These are phyloP conservation scores for Caenorhabditis sp. DNA, from an alignment of 2,888 invertebrate genomes.

Conservation along the genomic window DNA sequence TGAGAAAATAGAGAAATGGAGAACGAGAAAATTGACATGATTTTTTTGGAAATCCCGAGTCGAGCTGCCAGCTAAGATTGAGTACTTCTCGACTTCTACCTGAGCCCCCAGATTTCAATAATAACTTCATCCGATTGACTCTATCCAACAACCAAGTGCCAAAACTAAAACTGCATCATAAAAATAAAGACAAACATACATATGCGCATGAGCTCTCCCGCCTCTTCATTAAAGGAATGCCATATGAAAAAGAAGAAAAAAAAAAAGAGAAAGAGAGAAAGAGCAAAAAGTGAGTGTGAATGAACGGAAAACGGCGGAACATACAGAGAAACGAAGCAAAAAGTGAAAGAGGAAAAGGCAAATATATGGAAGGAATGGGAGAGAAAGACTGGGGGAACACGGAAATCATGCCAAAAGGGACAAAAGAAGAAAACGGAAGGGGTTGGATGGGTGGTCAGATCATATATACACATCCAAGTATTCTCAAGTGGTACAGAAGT, in stretches of 20 bases:
- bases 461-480: background rate
- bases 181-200: conserved; percentile 20
- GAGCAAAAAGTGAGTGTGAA: conserved; percentile 45
- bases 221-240: conserved; percentile 28
- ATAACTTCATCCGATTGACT: background rate
- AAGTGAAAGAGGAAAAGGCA: conserved; percentile 21
- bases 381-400: conserved; percentile 12
- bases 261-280: conserved; percentile 5
- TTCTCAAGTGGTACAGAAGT: background rate
- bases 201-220: background rate
- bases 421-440: conserved; percentile 18
- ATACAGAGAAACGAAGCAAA: conserved; percentile 25
- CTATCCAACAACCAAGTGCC: background rate
- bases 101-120: too few relatives aligned
- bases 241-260: conserved; percentile 4
- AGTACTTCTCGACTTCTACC: too few relatives aligned
- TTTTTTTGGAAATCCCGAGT: too few relatives aligned
- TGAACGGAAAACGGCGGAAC: conserved; percentile 31
- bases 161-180: conserved; percentile 5
- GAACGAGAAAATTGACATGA: too few relatives aligned
- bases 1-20: too few relatives aligned
- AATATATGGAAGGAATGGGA: conserved; percentile 20
- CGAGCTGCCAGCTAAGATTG: too few relatives aligned
- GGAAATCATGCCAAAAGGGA: conserved; percentile 33
- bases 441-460: conserved; percentile 10